These are phyloP conservation scores for Agapornis roseicollis DNA, from an alignment of 2,113 vertebrate species.

Conservation along the genomic window DNA sequence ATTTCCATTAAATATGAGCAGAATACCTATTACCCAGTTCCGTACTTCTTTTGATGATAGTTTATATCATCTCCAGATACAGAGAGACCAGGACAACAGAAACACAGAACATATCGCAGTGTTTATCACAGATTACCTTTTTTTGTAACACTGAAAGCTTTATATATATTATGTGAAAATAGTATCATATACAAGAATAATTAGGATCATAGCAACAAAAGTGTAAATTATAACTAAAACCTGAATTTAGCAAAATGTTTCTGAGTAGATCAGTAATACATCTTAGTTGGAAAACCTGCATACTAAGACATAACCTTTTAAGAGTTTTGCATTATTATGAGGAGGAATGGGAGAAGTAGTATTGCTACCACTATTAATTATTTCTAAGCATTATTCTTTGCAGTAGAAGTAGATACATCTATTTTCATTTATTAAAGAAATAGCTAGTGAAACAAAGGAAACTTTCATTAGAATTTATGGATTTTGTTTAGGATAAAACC, in stretches of 20 bases:
- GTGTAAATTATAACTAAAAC: not conserved
- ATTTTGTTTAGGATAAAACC: not conserved
- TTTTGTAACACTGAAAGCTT: not conserved
- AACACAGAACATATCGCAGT: not conserved
- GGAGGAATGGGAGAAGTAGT: not conserved
- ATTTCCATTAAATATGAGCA: not conserved
- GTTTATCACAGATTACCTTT: not conserved
- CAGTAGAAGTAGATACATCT: not conserved
- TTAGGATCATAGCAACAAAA: not conserved
- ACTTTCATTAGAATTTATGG: not conserved
- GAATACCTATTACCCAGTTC: not conserved
- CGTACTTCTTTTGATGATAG: not conserved
- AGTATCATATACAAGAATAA: not conserved
- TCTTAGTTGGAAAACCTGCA: not conserved
- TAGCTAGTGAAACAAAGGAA: not conserved
- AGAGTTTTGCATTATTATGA: fast-evolving
- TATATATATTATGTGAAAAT: not conserved
- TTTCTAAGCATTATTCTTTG: not conserved
- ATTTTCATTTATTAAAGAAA: not conserved
- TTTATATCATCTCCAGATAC: not conserved
- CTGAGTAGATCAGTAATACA: not conserved
- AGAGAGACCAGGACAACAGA: not conserved
- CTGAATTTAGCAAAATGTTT: not conserved
- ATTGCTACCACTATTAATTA: not conserved
- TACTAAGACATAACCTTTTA: not conserved